A percentile compares a stretch with the other conserved stretches of the same genome.
These are phyloP conservation scores for Ophioninae sp. DNA, from an alignment of 2,888 invertebrate species.

Conservation along the genomic window DNA sequence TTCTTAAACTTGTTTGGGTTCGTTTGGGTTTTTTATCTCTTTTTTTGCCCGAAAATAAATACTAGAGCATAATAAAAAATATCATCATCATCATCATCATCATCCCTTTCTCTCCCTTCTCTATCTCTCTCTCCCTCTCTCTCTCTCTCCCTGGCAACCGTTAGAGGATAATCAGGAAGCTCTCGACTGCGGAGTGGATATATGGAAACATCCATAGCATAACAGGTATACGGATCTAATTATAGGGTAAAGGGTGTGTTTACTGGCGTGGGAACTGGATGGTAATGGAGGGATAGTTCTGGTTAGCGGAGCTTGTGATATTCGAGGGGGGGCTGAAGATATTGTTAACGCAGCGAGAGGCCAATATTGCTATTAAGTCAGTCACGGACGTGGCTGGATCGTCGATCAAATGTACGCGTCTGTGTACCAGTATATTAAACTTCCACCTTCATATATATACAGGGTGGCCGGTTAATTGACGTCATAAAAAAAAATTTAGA, in stretches of 20 bases:
- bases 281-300: conserved; percentile 47
- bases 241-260: conserved; percentile 61
- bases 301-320: conserved; percentile 48
- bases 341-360: conserved; percentile 68
- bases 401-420: conserved; percentile 62
- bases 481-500: too few relatives aligned
- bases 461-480: too few relatives aligned
- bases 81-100: not conserved
- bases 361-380: conserved; percentile 74
- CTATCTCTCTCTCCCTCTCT: conserved; percentile 21
- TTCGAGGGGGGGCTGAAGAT: conserved; percentile 47
- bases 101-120: conserved; percentile 6
- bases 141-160: not conserved
- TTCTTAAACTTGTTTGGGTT: too few relatives aligned
- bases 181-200: conserved; percentile 35
- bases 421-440: conserved; percentile 2
- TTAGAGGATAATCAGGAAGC: conserved; percentile 59
- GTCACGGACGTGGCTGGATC: conserved; percentile 58
- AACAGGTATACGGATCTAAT: conserved; percentile 63
- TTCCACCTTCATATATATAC: too few relatives aligned
- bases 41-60: too few relatives aligned
- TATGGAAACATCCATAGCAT: conserved; percentile 31
- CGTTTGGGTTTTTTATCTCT: too few relatives aligned
- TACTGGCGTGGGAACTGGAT: conserved; percentile 50
- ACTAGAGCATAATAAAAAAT: too few relatives aligned